phyloP scores from a whole-genome alignment of 2,797 vertebrate species.

The Galago senegalensis region DNA sequence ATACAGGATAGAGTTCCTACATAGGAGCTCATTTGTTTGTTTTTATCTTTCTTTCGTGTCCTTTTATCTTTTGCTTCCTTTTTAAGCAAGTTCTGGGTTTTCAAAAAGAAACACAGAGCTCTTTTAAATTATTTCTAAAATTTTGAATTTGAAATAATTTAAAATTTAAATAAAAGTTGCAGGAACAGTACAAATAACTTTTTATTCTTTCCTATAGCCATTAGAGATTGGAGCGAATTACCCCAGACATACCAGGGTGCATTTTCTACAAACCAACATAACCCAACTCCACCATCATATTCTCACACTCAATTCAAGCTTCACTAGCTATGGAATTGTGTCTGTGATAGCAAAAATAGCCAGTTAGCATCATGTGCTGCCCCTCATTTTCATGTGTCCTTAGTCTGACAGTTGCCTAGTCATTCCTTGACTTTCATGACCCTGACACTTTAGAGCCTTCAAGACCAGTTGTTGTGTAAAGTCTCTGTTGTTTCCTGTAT shows the following conservation, averaged over 20 bases:
- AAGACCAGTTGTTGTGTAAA: neutral
- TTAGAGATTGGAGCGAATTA: neutral
- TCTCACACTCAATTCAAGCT: neutral
- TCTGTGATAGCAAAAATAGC: neutral
- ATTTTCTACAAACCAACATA: neutral
- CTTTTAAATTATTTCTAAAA: constrained; percentile 4
- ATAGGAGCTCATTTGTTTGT: neutral
- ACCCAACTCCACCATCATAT: neutral
- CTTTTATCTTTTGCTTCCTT: neutral
- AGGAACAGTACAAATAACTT: neutral
- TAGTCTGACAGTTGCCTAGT: neutral
- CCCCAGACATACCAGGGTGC: neutral
- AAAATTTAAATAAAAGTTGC: constrained; percentile 3
- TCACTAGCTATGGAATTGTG: neutral
- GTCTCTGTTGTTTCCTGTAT: neutral
- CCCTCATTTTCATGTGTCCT: neutral
- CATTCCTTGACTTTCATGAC: neutral
- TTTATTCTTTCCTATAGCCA: neutral
- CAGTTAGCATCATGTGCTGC: neutral
- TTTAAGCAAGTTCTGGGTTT: neutral
- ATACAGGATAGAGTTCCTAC: neutral
- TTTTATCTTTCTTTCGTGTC: neutral
- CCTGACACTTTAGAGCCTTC: neutral
- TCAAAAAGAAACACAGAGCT: neutral
- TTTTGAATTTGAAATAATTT: constrained; percentile 28